Base-by-base conservation (phyloP, 2,797 vertebrate species). In the Gila robusta region DNA sequence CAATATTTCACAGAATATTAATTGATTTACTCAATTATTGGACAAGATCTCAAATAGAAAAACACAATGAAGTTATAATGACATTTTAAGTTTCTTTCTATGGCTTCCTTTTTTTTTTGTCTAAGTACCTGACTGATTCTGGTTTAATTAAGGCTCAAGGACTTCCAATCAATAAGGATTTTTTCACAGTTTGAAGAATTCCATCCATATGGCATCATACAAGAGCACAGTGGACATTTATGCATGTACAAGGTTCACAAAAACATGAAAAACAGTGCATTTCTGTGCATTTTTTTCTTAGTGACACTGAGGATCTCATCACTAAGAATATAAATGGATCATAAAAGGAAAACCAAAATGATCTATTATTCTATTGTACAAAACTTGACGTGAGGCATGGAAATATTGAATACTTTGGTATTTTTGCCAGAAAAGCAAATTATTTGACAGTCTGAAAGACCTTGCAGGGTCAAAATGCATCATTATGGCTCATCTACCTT, bases 171-270 rank as follows among this genome's bases (percentile, higher is more conserved):
- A 54, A 88, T 88, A 88, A 9, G 56, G 87, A 88, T 88, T 88
- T 79, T 14, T 6, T 0, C 5, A 23, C 26, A 85, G 21, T 73
- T 80, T 67, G 41, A 72, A 79, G 9, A 85, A 41, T 23, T 93
- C 91, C 89, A 94, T 93, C 94, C 94, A 96, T 89, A 95, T 8
- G 87, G 93, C 92, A 89, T 95, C 94, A 74, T 89, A 91, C 1
- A 87, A 64, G 28, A 49, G 82, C 37, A 67, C 28, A 41, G 79
- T 71, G 41, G 56, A 59, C 67, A 21, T 86, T 35, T 70, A 81
- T 83, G 91, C 93, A 87, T 81, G 81, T 80, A 67, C 74, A 82
- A 79, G 41, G 54, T 81, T 88, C 72, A 88, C 72, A 76, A 70
- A 84, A n/a, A 78, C 44, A 59, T 74, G 67, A 47, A 74, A 41